Evolutionary conservation across 2,113 vertebrate species (phyloP).

Genomic region (Campylomormyrus tamandua): DNA sequence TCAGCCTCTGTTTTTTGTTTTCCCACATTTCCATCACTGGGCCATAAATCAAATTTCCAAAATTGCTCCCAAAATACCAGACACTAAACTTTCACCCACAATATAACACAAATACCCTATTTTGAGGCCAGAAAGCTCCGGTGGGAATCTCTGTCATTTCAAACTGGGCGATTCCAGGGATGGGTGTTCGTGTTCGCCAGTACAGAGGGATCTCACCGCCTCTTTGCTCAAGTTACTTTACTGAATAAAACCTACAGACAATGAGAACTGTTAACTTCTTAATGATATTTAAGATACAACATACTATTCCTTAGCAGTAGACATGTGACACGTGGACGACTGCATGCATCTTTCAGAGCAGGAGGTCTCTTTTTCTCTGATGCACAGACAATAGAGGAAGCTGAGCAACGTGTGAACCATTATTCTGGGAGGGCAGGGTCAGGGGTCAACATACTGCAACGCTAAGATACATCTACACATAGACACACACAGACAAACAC

Average conservation of each 20-base stretch:
- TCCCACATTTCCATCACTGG: background rate
- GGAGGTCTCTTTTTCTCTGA: background rate
- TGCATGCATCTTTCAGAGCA: background rate
- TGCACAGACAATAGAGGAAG: background rate
- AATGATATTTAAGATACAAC: background rate
- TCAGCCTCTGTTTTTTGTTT: background rate
- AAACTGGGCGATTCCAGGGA: background rate
- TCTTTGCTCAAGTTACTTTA: background rate
- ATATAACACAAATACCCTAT: constrained; percentile 6
- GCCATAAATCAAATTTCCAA: constrained; percentile 8
- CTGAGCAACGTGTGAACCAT: background rate
- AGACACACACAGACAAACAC: background rate
- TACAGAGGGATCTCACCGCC: background rate
- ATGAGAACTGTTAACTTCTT: background rate
- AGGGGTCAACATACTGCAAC: background rate
- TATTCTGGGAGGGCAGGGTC: background rate
- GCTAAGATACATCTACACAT: background rate
- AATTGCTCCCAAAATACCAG: constrained; percentile 10
- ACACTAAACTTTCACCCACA: constrained; percentile 11
- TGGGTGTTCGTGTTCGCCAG: background rate
- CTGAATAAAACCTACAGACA: background rate
- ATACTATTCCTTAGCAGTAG: background rate
- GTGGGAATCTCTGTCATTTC: background rate
- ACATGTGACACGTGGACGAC: background rate
- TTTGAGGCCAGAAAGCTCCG: background rate